These are phyloP conservation scores for Clarias magur DNA, from an alignment of 2,113 vertebrate genomes.

Conservation along the genomic window DNA sequence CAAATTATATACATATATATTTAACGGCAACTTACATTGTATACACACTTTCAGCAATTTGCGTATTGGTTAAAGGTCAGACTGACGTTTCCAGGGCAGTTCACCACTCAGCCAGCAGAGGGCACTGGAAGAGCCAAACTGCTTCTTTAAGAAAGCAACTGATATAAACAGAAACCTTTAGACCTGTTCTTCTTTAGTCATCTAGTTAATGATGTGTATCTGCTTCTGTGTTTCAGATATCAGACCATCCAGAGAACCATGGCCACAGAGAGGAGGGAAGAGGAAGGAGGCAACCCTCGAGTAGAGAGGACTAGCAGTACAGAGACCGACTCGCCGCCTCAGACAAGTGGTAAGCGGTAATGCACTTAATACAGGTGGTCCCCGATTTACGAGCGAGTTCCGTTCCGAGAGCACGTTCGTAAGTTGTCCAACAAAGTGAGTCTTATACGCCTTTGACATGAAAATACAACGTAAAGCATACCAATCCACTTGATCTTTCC, in stretches of 20 bases:
- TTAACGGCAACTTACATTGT: background rate
- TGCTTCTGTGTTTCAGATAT: conserved; percentile 69
- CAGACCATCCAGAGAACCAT: conserved; percentile 89
- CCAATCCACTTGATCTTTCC: too few relatives aligned
- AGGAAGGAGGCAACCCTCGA: conserved; percentile 67
- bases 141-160: background rate
- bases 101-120: background rate
- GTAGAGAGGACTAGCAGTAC: conserved; percentile 71
- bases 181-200: background rate
- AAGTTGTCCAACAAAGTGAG: too few relatives aligned
- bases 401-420: too few relatives aligned
- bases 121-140: background rate
- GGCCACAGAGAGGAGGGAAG: conserved; percentile 74
- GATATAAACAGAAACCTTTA: background rate
- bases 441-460: too few relatives aligned
- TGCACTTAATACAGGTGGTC: too few relatives aligned
- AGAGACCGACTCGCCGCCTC: conserved; percentile 78
- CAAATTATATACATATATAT: background rate
- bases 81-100: background rate
- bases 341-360: conserved; percentile 68
- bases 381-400: too few relatives aligned
- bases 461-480: too few relatives aligned
- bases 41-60: background rate
- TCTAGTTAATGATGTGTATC: background rate
- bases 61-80: background rate